Conservation (phyloP, 2,797 vertebrate species). For the Lagocephalus sceleratus region DNA sequence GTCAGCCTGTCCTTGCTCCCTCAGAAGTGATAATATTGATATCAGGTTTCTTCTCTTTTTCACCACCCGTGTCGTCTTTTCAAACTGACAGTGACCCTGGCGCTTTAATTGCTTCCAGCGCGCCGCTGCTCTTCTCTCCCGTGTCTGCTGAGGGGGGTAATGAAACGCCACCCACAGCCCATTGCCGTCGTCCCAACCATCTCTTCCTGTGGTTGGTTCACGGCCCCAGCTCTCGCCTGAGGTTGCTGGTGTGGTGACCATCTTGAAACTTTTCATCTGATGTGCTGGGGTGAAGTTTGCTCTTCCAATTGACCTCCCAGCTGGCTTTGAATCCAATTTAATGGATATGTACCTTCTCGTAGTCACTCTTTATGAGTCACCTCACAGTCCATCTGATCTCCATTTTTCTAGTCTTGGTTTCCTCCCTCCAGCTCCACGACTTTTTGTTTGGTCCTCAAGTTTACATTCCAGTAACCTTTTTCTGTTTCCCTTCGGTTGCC, state of each 20-base stretch:
- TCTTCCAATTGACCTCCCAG: no score
- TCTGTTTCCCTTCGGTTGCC: constrained; percentile 5
- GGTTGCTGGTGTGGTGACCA: no score
- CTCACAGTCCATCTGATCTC: no score
- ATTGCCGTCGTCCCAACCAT: constrained; percentile 43
- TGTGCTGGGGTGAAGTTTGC: no score
- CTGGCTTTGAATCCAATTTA: no score
- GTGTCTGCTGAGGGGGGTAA: constrained; percentile 42
- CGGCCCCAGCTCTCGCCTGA: no score
- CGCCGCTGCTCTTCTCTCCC: constrained; percentile 43
- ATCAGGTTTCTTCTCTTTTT: constrained; percentile 21
- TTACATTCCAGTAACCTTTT: constrained; percentile 60
- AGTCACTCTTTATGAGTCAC: no score
- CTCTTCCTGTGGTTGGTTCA: constrained; percentile 38
- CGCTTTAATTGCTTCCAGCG: constrained; percentile 68
- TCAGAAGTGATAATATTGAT: constrained; percentile 22
- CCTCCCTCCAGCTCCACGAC: no score
- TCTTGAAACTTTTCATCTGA: no score
- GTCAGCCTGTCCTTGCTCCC: constrained; percentile 17
- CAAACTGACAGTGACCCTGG: constrained; percentile 57
- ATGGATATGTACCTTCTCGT: no score
- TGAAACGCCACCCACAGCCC: constrained; percentile 42
- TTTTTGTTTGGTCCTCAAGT: constrained; percentile 38
- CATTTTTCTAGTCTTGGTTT: no score
- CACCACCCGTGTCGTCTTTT: constrained; percentile 24